Percentiles rank a stretch among this genome's conserved stretches.
These are phyloP conservation scores for Prolemur simus DNA, from an alignment of 2,113 vertebrate species.

Conservation along the genomic window DNA sequence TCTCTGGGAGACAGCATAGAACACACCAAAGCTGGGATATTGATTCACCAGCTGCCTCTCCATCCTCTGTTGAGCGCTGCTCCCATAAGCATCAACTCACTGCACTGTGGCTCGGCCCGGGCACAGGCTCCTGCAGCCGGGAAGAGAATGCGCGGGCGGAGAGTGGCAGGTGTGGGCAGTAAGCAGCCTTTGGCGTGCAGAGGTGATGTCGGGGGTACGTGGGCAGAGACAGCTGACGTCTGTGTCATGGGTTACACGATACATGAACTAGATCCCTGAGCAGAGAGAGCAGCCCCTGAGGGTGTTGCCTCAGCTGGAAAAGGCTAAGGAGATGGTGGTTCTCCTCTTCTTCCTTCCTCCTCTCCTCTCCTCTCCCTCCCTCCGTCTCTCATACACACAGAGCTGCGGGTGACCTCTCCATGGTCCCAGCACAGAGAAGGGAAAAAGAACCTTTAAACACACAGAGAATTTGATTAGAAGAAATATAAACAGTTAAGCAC, in stretches of 20 bases:
- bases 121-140: background rate
- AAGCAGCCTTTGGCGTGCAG: background rate
- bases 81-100: background rate
- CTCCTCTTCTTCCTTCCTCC: too few relatives aligned
- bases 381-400: fast-evolving
- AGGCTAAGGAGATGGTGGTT: background rate
- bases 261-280: background rate
- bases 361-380: too few relatives aligned
- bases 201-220: background rate
- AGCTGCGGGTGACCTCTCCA: background rate
- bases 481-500: background rate
- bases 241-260: too few relatives aligned
- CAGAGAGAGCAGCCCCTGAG: background rate
- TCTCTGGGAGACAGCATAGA: background rate
- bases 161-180: background rate
- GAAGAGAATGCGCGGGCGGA: background rate
- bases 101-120: background rate
- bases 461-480: background rate
- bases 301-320: background rate
- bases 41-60: fast-evolving
- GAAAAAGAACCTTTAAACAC: background rate
- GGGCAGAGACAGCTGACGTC: too few relatives aligned
- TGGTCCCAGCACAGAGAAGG: background rate
- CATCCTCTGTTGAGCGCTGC: too few relatives aligned
- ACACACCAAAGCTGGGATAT: background rate